Base-by-base conservation (phyloP, 1,140 invertebrate species). In the Hydropsyche tenuis region DNA sequence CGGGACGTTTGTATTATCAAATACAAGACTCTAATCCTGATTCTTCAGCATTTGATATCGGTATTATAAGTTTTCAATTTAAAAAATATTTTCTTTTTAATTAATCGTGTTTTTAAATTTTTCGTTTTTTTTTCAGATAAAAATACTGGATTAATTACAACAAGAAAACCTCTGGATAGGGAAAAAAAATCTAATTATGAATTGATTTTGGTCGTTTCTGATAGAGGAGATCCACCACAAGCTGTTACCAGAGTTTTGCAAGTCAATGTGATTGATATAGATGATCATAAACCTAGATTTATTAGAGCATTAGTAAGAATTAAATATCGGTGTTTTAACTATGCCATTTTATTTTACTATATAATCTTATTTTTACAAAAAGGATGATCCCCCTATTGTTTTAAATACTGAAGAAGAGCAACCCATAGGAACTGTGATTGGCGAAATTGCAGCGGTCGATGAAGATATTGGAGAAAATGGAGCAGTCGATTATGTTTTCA, bases 231-330 rank as follows among this genome's bases (percentile, higher is more conserved):
- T 51, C 92, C 92, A 0, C 90, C 91, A 9, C 93, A 94, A 78
- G 90, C 92, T 72, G 87, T 89, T 0, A 91, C 91, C 0, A 83
- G 90, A 62, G 87, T 93, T 0, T 84, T 93, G 0, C 87, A 88
- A 65, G 88, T 94, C 0, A 86, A 86, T 14, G 87, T 95, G 0
- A 85, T 88, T 1, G 93, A 95, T 77, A 88, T 93, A 11, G 92
- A 95, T 77, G 93, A 95, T 79, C 92, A 94, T 77, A 88, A 90
- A 65, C 93, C 93, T 0, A 85, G 88, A 62, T 94, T 95, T 73
- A 87, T 86, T 6, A 86, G 92, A 75, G 89, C 86, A 53, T 79
- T 90, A 66, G 92, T 93, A 79, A 69, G 42, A 6, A 9, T 23
- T 25, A 37, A 22, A 42, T 68, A 48, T 46, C 20, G 3, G 78